Percentiles rank a stretch among this genome's conserved stretches.
Evolutionary conservation across 2,888 invertebrate genomes (phyloP).

Genomic region (Lingula anatina): DNA sequence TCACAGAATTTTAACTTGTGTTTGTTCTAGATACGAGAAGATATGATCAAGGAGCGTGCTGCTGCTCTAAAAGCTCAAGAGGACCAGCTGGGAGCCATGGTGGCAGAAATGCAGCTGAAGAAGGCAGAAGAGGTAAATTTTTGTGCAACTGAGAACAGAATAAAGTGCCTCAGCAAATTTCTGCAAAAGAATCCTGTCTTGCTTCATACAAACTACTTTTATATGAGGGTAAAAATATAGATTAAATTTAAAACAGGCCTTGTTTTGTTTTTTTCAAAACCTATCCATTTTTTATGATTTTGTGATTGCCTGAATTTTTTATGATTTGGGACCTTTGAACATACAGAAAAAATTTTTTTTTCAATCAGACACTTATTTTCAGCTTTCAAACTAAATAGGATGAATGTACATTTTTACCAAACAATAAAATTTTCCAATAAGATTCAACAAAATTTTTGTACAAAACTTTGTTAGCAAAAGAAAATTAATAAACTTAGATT

Average conservation of each 20-base stretch:
- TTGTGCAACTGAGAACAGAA: neutral
- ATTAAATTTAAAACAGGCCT: too few species aligned
- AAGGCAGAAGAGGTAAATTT: slow-evolving; percentile 46
- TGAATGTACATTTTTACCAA: too few species aligned
- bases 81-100: slow-evolving; percentile 40
- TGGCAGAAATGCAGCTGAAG: slow-evolving; percentile 41
- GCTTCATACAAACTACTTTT: neutral
- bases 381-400: neutral
- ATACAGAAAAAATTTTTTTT: too few species aligned
- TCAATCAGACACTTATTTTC: neutral
- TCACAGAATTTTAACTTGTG: too few species aligned
- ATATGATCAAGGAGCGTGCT: slow-evolving; percentile 46
- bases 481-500: neutral
- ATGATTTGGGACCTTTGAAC: too few species aligned
- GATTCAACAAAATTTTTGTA: neutral
- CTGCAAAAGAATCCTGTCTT: neutral
- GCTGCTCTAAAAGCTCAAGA: slow-evolving; percentile 44
- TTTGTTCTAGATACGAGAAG: slow-evolving; percentile 30
- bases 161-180: neutral
- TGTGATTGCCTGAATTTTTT: too few species aligned
- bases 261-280: too few species aligned
- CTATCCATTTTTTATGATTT: too few species aligned
- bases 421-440: too few species aligned
- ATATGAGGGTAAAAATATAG: too few species aligned
- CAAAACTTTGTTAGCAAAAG: neutral